Evolutionary conservation across 1,140 invertebrate genomes (phyloP), one percentile per base, ranked within the genome.

Genomic region (Polypedilum vanderplanki): DNA sequence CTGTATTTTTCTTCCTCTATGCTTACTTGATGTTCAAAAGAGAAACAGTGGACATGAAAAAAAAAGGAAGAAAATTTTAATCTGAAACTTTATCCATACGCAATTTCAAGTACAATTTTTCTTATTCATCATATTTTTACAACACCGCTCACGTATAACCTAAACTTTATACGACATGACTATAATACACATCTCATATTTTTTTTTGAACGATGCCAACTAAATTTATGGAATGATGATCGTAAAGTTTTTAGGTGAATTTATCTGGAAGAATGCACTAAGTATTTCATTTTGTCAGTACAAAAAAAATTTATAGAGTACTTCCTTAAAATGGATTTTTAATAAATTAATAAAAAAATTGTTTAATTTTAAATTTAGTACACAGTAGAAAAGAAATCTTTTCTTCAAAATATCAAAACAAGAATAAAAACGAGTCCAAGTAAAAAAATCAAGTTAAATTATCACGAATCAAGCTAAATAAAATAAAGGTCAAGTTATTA

Each of bases 191-290:
- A 57, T 12, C 15, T 57, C n/a, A 33, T 33, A 33, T 46, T 46
- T 46, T 46, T 41, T 57, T 15, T 57, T 57, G 46, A 57, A 57
- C 46, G 46, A 57, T 57, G 46, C 46, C 46, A 57, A 57, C 46
- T 57, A 57, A 57, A 57, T 57, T 57, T 57, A 57, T 57, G 46
- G 46, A n/a, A 57, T 57, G 46, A 57, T 57, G 46, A 57, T 57
- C 9, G 15, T 12, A 57, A 57, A 57, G 12, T 57, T 57, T 57
- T 57, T 57, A n/a, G n/a, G n/a, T n/a, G n/a, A n/a, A n/a, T n/a
- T n/a, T n/a, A n/a, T n/a, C n/a, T n/a, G n/a, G n/a, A n/a, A n/a
- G n/a, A n/a, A n/a, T n/a, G n/a, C n/a, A n/a, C n/a, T n/a, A n/a
- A n/a, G n/a, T n/a, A n/a, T n/a, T n/a, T n/a, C n/a, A n/a, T n/a